These are phyloP conservation scores for Mus spicilegus DNA, from an alignment of 2,113 vertebrate genomes.

Conservation along the genomic window DNA sequence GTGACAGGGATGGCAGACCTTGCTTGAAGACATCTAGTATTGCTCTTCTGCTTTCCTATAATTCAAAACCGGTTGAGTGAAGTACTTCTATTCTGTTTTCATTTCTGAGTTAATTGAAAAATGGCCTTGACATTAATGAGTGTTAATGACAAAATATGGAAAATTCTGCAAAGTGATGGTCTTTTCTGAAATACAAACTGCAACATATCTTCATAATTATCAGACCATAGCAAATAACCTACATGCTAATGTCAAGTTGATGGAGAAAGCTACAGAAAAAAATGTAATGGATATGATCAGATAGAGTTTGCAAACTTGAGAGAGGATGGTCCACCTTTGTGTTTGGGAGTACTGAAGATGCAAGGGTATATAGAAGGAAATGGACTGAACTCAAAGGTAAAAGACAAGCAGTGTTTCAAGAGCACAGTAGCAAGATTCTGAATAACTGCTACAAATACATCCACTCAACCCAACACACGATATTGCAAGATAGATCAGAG, in stretches of 20 bases:
- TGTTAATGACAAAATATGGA: rapidly evolving
- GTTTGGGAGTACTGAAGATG: background rate
- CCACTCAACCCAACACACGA: rapidly evolving
- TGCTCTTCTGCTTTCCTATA: background rate
- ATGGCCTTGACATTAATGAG: rapidly evolving
- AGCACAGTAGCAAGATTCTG: background rate
- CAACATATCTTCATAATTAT: background rate
- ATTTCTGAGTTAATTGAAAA: background rate
- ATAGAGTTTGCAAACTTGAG: background rate
- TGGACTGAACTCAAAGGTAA: background rate
- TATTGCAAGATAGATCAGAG: background rate
- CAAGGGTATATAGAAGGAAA: rapidly evolving
- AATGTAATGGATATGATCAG: rapidly evolving
- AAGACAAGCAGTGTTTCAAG: background rate
- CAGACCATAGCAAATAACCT: background rate
- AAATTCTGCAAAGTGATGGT: background rate
- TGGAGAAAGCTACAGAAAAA: background rate
- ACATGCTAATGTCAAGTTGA: background rate
- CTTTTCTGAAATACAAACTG: background rate
- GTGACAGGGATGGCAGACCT: background rate
- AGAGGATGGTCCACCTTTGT: background rate
- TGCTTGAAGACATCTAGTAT: background rate
- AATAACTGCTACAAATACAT: background rate
- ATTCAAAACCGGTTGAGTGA: background rate
- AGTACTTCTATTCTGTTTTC: background rate